A percentile compares a stretch with the other conserved stretches of the same genome.
Conservation (phyloP, 2,888 invertebrate genomes). For the Drosophila kuntzei region DNA sequence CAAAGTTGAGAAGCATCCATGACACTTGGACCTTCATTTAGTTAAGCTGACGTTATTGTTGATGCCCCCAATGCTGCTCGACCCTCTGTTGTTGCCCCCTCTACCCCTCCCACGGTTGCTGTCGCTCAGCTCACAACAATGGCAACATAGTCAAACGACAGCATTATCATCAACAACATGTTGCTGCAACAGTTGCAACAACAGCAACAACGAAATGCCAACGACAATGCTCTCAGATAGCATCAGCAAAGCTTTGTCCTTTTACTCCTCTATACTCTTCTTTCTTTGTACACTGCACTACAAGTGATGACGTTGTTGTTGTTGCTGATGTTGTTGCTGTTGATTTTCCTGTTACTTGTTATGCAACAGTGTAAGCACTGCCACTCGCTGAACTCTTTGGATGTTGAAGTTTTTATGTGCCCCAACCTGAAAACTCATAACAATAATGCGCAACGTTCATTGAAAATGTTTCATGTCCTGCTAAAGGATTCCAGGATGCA, state of each 20-base stretch:
- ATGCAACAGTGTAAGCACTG: constrained; percentile 67
- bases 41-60: constrained; percentile 72
- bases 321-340: constrained; percentile 18
- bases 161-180: constrained; percentile 77
- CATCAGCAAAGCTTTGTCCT: constrained; percentile 61
- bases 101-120: constrained; percentile 5
- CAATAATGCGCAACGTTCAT: constrained; percentile 74
- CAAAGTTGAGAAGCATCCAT: constrained; percentile 69
- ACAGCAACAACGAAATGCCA: constrained; percentile 44
- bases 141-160: constrained; percentile 69
- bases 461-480: constrained; percentile 56
- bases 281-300: constrained; percentile 24
- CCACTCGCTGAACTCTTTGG: constrained; percentile 31
- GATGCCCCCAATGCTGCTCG: constrained; percentile 29
- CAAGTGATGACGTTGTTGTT: constrained; percentile 46
- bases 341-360: constrained; percentile 40
- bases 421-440: constrained; percentile 73
- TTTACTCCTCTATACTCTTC: constrained; percentile 1
- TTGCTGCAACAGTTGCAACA: constrained; percentile 60
- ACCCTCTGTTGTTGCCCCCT: background rate
- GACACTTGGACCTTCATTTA: constrained; percentile 77
- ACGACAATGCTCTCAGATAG: constrained; percentile 65
- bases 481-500: constrained; percentile 14
- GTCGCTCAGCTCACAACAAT: constrained; percentile 51
- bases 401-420: constrained; percentile 69